A percentile compares a stretch with the other conserved stretches of the same genome.
Evolutionary conservation across 2,113 vertebrate genomes (phyloP).

Genomic region (Corythornis cristatus): DNA sequence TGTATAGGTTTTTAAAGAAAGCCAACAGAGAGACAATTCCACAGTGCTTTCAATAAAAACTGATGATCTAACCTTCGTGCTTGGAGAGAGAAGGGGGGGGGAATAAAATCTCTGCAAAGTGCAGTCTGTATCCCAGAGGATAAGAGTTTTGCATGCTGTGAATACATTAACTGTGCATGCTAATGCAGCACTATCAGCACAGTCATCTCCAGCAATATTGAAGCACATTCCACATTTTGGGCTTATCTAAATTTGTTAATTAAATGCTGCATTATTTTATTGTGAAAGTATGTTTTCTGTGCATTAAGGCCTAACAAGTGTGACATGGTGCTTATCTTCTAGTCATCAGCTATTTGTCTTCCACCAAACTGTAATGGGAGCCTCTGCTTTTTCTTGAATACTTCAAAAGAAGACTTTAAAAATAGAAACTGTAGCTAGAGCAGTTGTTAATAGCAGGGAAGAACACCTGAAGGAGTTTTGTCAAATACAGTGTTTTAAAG

Average conservation of each 20-base stretch:
- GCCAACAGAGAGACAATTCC: background rate
- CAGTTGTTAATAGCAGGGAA: background rate
- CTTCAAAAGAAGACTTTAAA: background rate
- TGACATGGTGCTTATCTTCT: constrained; percentile 4
- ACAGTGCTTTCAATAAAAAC: background rate
- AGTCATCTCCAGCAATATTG: constrained; percentile 3
- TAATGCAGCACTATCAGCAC: background rate
- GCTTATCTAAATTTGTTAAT: constrained; percentile 64
- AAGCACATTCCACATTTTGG: constrained; percentile 10
- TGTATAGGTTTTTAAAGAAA: background rate
- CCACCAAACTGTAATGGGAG: constrained; percentile 5
- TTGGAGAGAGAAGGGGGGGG: background rate
- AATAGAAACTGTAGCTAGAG: background rate
- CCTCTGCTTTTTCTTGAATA: background rate
- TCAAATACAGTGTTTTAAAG: background rate
- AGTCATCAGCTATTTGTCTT: constrained; percentile 44
- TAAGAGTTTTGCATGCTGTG: background rate
- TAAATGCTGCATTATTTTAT: constrained; percentile 55
- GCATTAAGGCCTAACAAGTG: constrained; percentile 23
- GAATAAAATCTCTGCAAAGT: background rate
- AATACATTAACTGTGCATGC: background rate
- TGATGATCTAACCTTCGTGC: background rate
- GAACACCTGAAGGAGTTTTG: background rate
- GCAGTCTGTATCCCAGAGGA: background rate
- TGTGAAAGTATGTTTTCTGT: constrained; percentile 18